Evolutionary conservation across 92 coral and sea anemone species (phyloP).

Genomic region (Phenganax marumi): DNA sequence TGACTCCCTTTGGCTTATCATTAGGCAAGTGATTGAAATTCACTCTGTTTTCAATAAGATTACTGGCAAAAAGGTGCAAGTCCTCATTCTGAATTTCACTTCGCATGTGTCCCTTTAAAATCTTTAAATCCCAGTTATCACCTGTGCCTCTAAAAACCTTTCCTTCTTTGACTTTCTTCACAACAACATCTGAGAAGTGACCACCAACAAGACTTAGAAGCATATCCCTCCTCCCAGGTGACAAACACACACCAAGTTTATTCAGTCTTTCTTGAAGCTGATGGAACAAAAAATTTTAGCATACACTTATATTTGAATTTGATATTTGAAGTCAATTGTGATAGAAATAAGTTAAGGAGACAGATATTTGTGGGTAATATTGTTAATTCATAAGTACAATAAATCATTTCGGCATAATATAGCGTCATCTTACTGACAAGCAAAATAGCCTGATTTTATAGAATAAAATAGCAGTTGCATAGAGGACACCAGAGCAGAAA

Average conservation of each 20-base stretch:
- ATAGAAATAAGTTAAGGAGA: no score
- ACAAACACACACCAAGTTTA: slow-evolving; percentile 65
- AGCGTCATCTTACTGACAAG: no score
- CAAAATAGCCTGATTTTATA: no score
- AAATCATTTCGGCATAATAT: no score
- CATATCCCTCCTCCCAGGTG: slow-evolving; percentile 57
- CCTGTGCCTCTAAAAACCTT: slow-evolving; percentile 67
- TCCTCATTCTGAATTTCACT: slow-evolving; percentile 65
- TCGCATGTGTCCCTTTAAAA: slow-evolving; percentile 63
- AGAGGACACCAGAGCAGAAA: no score
- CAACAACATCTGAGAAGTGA: slow-evolving; percentile 56
- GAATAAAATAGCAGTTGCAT: no score
- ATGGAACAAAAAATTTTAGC: neutral
- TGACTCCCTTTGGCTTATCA: slow-evolving; percentile 46
- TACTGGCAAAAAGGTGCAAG: slow-evolving; percentile 64
- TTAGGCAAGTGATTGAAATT: slow-evolving; percentile 56
- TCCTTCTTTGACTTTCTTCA: slow-evolving; percentile 48
- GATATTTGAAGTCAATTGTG: no score
- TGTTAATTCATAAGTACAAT: no score
- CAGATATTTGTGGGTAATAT: no score
- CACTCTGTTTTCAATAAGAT: slow-evolving; percentile 60
- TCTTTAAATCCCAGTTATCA: slow-evolving; percentile 67
- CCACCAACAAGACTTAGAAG: slow-evolving; percentile 59
- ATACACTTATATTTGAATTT: no score
- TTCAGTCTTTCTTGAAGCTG: slow-evolving; percentile 65